These are phyloP conservation scores for Siniperca obscura DNA, from an alignment of 2,797 vertebrate genomes.

Conservation along the genomic window DNA sequence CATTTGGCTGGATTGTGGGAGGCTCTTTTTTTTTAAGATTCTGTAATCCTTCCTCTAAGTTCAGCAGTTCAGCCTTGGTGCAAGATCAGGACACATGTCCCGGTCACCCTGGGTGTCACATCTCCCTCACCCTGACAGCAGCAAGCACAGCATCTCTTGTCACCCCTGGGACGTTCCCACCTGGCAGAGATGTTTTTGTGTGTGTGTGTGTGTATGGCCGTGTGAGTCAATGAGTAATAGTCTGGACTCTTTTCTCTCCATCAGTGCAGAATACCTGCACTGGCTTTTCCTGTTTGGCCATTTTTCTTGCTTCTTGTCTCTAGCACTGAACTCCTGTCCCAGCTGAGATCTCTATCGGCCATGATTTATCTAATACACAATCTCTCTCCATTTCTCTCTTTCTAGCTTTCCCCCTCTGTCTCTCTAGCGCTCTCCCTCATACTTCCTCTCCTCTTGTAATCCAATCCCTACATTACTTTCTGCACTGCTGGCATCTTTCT, in stretches of 20 bases:
- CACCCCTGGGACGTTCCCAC: constrained; percentile 50
- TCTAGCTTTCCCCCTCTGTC: neutral
- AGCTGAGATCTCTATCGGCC: constrained; percentile 77
- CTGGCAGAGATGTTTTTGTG: constrained; percentile 38
- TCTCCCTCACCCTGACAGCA: constrained; percentile 61
- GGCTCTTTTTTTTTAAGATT: neutral
- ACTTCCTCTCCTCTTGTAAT: neutral
- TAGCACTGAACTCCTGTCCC: constrained; percentile 59
- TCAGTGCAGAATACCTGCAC: constrained; percentile 59
- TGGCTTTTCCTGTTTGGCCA: constrained; percentile 61
- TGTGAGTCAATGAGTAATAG: constrained; percentile 52
- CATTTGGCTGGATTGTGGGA: neutral
- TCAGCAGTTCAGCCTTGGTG: constrained; percentile 40
- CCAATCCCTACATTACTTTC: constrained; percentile 12
- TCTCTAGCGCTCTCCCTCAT: constrained; percentile 8
- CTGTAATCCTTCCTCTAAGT: constrained; percentile 6
- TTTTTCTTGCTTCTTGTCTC: constrained; percentile 74
- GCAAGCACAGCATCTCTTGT: constrained; percentile 57
- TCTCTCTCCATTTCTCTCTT: constrained; percentile 45
- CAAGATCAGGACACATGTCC: constrained; percentile 46
- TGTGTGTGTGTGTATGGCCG: neutral
- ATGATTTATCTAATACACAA: constrained; percentile 80
- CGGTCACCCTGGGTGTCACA: constrained; percentile 58
- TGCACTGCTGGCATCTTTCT: constrained; percentile 3
- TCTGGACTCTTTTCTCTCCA: constrained; percentile 46